Conservation (phyloP, 1,140 invertebrate genomes). For the Galleria mellonella region DNA sequence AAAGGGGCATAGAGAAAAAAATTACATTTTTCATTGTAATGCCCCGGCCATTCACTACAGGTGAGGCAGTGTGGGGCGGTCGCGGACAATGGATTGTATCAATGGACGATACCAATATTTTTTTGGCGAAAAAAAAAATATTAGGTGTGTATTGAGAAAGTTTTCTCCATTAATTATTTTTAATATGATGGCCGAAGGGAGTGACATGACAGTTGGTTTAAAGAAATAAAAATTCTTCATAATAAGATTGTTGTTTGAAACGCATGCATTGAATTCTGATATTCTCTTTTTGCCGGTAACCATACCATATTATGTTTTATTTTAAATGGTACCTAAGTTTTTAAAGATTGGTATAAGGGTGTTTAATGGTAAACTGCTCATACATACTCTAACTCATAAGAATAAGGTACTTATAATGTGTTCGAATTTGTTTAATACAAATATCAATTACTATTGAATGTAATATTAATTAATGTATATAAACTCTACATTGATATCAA, state of each 20-base stretch:
- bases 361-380: no score
- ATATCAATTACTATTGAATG: no score
- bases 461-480: no score
- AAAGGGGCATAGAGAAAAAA: slow-evolving; percentile 53
- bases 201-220: slow-evolving; percentile 10
- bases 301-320: no score
- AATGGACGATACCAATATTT: slow-evolving; percentile 59
- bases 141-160: slow-evolving; percentile 18
- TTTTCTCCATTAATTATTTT: slow-evolving; percentile 41
- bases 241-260: background rate
- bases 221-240: slow-evolving; percentile 1
- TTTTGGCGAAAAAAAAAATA: slow-evolving; percentile 42
- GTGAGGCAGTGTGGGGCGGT: slow-evolving; percentile 48
- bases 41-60: slow-evolving; percentile 58
- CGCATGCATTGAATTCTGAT: background rate
- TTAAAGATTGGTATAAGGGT: no score
- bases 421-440: no score
- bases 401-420: no score
- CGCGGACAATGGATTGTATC: slow-evolving; percentile 53
- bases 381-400: no score
- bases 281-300: background rate
- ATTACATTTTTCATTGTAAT: slow-evolving; percentile 61
- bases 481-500: no score
- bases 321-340: no score
- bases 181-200: slow-evolving; percentile 18